Percentiles rank a stretch among this genome's conserved stretches.
Conservation (phyloP, 1,140 invertebrate species). For the Dreissena rostriformis region DNA sequence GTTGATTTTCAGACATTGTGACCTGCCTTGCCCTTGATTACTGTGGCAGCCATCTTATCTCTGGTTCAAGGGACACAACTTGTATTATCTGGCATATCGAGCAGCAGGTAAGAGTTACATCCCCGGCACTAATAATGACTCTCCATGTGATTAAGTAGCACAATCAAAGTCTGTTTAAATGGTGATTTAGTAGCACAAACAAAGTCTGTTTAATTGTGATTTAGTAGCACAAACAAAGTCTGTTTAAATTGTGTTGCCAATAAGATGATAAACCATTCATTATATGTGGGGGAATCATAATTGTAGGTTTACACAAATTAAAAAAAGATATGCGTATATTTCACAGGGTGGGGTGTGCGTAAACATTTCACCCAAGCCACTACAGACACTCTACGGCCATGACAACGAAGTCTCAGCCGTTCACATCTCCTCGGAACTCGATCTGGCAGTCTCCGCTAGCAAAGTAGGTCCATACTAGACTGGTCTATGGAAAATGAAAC, state of each 20-base stretch:
- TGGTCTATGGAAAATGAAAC: no score
- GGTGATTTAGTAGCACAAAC: no score
- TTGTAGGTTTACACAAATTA: no score
- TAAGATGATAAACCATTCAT: no score
- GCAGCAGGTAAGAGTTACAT: conserved; percentile 70
- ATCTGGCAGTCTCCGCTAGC: conserved; percentile 86
- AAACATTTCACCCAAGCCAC: conserved; percentile 77
- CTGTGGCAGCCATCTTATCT: conserved; percentile 84
- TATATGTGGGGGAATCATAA: no score
- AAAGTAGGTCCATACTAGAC: conserved; percentile 78
- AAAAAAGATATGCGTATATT: not conserved
- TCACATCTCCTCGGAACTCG: conserved; percentile 85
- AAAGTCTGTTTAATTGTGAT: no score
- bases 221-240: no score
- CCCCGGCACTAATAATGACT: not conserved
- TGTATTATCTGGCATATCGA: conserved; percentile 86
- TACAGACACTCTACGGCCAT: conserved; percentile 85
- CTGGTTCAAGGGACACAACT: conserved; percentile 86
- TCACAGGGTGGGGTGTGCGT: conserved; percentile 71
- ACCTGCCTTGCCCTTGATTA: no score
- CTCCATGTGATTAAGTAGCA: no score
- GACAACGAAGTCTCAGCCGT: conserved; percentile 84
- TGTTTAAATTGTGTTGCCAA: no score
- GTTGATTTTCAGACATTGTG: conserved; percentile 1
- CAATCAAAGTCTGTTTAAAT: no score